phyloP scores from a whole-genome alignment of 1,140 invertebrate genomes.

The Papilio dardanus region DNA sequence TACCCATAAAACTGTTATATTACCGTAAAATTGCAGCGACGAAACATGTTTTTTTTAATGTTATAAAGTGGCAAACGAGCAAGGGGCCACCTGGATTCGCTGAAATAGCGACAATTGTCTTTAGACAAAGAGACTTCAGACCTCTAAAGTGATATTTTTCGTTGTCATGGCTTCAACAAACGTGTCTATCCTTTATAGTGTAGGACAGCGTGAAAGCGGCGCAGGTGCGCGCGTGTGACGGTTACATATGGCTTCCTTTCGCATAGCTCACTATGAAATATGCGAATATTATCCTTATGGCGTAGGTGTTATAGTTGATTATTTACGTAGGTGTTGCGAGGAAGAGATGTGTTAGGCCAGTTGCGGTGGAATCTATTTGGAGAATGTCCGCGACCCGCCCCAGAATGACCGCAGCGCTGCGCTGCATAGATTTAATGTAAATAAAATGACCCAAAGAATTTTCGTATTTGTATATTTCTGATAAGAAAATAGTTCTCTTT shows the following conservation, averaged over 20 bases:
- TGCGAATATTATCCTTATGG: conserved; percentile 44
- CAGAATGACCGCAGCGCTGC: conserved; percentile 40
- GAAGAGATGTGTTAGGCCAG: conserved; percentile 50
- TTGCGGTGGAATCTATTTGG: conserved; percentile 62
- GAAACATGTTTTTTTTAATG: too few relatives aligned
- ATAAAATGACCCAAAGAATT: conserved; percentile 22
- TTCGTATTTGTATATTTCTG: conserved; percentile 47
- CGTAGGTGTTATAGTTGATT: conserved; percentile 41
- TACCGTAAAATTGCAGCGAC: not conserved
- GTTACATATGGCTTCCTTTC: conserved; percentile 56
- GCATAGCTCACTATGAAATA: conserved; percentile 6
- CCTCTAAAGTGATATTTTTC: too few relatives aligned
- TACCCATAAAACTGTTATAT: not conserved
- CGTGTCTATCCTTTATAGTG: not conserved
- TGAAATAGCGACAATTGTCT: too few relatives aligned
- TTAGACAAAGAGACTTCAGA: too few relatives aligned
- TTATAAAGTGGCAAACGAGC: too few relatives aligned
- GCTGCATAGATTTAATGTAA: conserved; percentile 29
- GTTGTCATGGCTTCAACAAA: not conserved
- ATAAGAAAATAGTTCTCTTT: conserved; percentile 60
- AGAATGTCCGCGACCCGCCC: conserved; percentile 49
- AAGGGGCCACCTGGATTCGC: too few relatives aligned
- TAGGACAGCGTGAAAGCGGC: conserved; percentile 28
- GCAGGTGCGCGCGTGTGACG: conserved; percentile 42
- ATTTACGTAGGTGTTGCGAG: not conserved